Evolutionary conservation across 2,888 invertebrate genomes (phyloP), one percentile per base, ranked within the genome.

Genomic region (Drosophila algonquin): DNA sequence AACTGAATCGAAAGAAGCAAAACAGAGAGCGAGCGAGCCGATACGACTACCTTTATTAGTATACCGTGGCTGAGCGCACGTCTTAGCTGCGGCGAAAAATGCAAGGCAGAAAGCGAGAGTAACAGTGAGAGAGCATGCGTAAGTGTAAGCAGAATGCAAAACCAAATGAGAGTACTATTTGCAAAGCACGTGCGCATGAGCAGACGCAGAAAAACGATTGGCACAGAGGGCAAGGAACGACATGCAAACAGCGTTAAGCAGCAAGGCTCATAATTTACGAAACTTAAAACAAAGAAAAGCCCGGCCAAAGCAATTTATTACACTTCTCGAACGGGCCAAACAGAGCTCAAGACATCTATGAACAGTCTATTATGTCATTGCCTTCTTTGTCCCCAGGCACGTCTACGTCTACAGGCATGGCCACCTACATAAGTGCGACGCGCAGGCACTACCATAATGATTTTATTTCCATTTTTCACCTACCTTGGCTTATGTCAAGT

Each of bases 401-500:
- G 68, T 35, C 40, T 16, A 27, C 47, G 70, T 35, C 40, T 16
- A 32, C 47, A 53, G 21, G 10, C 51, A 55, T 18, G 7, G 32
- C 16, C 14, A 45, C 30, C 21, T 14, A 16, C 32, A 7, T 7
- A 45, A 51, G 63, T 50, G 30, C 63, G 50, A 50, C n/a, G 50
- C 63, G 44, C 50, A 30, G 45, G 27, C 44, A n/a, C n/a, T 35
- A 12, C 52, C 10, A 46, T 71, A 71, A 63, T 55, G 21, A 48
- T 63, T 55, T 27, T 9, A 62, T 72, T 70, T 68, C 51, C 50
- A 69, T 46, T 61, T 62, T 75, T 75, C 63, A 63, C 79, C 77
- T 85, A 84, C 85, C 89, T 77, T 75, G 73, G 77, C 48, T 67
- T 48, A 12, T 67, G 84, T 81, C 79, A 80, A 74, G 64, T 67